phyloP scores from a whole-genome alignment of 2,113 vertebrate species.

The Dipodomys stephensi region DNA sequence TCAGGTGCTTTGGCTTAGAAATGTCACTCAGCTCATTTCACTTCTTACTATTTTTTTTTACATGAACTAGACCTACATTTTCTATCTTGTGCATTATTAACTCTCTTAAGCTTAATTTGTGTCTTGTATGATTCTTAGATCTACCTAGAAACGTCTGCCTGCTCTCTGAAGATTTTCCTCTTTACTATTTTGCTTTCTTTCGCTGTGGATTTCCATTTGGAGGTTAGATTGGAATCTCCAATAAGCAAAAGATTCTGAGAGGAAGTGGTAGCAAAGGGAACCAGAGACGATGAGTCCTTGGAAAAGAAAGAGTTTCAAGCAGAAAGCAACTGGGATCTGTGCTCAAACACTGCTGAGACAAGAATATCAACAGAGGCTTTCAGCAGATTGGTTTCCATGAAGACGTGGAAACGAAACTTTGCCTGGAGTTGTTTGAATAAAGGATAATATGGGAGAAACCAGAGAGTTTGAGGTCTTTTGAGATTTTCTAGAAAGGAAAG shows the following conservation, averaged over 20 bases:
- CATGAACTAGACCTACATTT: neutral
- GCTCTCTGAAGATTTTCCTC: neutral
- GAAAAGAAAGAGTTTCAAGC: neutral
- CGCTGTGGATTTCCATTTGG: neutral
- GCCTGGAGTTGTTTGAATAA: neutral
- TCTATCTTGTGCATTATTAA: conserved; percentile 21
- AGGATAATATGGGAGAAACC: neutral
- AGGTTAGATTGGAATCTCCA: neutral
- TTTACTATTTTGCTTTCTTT: conserved; percentile 16
- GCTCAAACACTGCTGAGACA: neutral
- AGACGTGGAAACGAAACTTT: neutral
- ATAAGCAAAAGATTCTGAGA: neutral
- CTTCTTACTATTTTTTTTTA: neutral
- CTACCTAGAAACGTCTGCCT: neutral
- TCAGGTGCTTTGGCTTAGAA: conserved; percentile 67
- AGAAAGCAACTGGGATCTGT: no score
- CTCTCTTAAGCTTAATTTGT: conserved; percentile 19
- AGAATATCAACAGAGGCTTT: neutral
- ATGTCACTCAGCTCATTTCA: conserved; percentile 58
- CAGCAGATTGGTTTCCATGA: neutral
- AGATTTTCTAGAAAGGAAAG: neutral
- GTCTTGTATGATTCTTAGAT: neutral
- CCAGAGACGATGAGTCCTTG: neutral
- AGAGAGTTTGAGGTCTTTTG: neutral
- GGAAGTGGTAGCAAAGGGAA: neutral